These are phyloP conservation scores for Drosophila cognata DNA, from an alignment of 2,888 invertebrate species.

Conservation along the genomic window DNA sequence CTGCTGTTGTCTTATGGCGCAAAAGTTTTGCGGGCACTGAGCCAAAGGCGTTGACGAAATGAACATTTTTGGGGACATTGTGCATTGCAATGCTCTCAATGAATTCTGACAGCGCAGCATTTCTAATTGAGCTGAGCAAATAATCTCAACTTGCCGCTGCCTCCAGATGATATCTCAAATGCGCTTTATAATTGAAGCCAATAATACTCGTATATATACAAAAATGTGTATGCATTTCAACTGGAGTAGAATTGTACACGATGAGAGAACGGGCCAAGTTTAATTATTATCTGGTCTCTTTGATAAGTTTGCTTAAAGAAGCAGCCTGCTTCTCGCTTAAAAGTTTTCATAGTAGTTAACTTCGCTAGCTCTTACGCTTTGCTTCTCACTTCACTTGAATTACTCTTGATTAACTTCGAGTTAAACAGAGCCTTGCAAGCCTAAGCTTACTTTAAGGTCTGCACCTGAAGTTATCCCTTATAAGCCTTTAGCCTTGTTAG, in stretches of 20 bases:
- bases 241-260: neutral
- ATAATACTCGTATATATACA: neutral
- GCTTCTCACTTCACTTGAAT: neutral
- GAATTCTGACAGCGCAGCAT: neutral
- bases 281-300: neutral
- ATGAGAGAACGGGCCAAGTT: neutral
- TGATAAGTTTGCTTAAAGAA: neutral
- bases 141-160: neutral
- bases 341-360: neutral
- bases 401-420: neutral
- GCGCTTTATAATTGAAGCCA: neutral
- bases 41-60: conserved; percentile 42
- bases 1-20: conserved; percentile 26
- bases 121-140: neutral
- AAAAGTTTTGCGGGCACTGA: conserved; percentile 47
- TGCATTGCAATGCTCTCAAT: conserved; percentile 2
- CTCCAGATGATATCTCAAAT: neutral
- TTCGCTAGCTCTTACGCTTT: neutral
- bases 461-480: neutral
- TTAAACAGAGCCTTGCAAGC: neutral
- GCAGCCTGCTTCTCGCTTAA: neutral
- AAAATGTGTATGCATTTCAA: neutral
- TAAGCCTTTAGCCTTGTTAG: neutral
- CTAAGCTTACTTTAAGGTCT: neutral
- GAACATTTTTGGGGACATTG: neutral